phyloP scores from a whole-genome alignment of 1,140 invertebrate genomes.

The Cataglyphis hispanica region DNA sequence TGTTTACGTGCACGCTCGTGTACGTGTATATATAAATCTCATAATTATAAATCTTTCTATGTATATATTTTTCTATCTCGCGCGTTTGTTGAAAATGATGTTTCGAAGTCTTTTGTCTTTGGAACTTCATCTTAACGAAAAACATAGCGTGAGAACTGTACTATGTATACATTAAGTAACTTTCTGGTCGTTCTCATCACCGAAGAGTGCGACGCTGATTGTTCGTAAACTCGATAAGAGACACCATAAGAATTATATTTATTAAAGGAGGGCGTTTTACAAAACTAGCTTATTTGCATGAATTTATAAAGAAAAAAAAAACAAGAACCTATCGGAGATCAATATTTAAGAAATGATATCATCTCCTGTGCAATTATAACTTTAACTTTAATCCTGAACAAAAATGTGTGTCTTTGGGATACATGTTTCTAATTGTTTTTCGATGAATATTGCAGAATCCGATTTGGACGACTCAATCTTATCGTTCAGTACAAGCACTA shows the following conservation, averaged over 20 bases:
- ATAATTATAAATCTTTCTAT: conserved; percentile 53
- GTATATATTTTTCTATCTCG: conserved; percentile 21
- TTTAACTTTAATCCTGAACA: conserved; percentile 1
- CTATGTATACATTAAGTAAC: conserved; percentile 80
- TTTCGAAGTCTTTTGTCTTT: conserved; percentile 24
- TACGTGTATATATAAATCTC: conserved; percentile 4
- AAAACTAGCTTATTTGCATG: conserved; percentile 18
- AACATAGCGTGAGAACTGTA: conserved; percentile 52
- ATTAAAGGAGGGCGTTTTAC: conserved; percentile 9
- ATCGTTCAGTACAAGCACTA: conserved; percentile 71
- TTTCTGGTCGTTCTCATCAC: conserved; percentile 76
- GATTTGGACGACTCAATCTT: conserved; percentile 38
- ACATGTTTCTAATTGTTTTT: conserved; percentile 5
- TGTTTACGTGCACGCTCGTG: conserved; percentile 2
- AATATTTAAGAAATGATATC: conserved; percentile 4
- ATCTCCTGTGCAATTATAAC: conserved; percentile 4
- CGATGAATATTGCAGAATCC: conserved; percentile 31
- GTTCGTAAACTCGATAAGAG: conserved; percentile 61
- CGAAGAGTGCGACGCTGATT: conserved; percentile 71
- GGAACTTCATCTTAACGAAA: conserved; percentile 38
- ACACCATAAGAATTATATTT: conserved; percentile 35
- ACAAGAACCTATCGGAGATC: not conserved
- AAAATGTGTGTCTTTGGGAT: conserved; percentile 6
- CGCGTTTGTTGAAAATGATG: conserved; percentile 59
- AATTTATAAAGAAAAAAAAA: not conserved